Evolutionary conservation across 2,888 invertebrate genomes (phyloP).

Genomic region (Drosophila acutilabella): DNA sequence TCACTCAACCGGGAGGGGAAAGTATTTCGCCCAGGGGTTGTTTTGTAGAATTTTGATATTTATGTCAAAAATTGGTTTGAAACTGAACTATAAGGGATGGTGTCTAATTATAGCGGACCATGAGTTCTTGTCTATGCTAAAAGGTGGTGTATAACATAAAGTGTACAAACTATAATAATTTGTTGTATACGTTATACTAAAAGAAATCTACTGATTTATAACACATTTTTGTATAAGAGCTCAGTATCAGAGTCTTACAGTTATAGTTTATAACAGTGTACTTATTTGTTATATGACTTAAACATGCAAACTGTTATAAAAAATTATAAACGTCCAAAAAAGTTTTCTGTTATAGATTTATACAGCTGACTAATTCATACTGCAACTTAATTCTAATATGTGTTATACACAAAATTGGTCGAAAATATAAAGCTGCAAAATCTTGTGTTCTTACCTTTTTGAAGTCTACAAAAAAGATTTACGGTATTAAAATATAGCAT

Average conservation of each 20-base stretch:
- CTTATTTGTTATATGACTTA: not conserved
- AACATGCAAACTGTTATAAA: not conserved
- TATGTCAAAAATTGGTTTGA: conserved; percentile 2
- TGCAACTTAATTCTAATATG: not conserved
- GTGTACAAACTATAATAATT: too few relatives aligned
- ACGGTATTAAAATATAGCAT: too few relatives aligned
- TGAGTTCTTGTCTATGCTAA: not conserved
- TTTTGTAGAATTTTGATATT: not conserved
- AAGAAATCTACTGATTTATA: too few relatives aligned
- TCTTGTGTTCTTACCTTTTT: not conserved
- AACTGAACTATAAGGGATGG: conserved; percentile 1
- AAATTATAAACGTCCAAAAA: not conserved
- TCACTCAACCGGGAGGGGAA: not conserved
- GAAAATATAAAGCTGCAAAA: conserved; percentile 1
- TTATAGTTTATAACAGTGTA: not conserved
- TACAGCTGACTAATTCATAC: not conserved
- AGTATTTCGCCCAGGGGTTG: not conserved
- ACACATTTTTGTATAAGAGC: not conserved
- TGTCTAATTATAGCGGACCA: not conserved
- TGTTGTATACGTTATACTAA: not conserved
- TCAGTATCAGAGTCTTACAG: not conserved
- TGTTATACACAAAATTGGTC: conserved; percentile 9
- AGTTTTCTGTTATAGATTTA: not conserved
- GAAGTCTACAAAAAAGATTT: conserved; percentile 15
- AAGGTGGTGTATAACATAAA: too few relatives aligned